Evolutionary conservation across 2,797 vertebrate species (phyloP), one percentile per base, ranked within the genome.

Genomic region (Prunella strophiata): DNA sequence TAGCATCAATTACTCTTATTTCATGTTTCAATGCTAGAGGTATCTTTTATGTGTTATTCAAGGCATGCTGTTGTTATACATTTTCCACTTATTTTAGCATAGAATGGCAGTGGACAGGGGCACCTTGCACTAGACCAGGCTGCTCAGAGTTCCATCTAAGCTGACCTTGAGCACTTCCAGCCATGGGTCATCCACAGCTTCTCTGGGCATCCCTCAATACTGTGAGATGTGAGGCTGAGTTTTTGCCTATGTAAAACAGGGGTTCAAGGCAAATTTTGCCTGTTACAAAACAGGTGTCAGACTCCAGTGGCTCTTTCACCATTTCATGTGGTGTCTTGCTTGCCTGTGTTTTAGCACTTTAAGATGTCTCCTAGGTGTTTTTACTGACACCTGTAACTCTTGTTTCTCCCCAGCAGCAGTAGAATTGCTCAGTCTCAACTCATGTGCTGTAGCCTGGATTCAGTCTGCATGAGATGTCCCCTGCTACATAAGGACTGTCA

Each of bases 1-100:
- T 86, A 95, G 45, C 67, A 89, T 75, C 73, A 81, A 67, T 93
- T 88, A 73, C 76, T 85, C 70, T 80, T 81, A 75, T 81, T 91
- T 85, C 40, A 22, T 47, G 26, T 91, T 94, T 81, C 78, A 73
- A 8, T 71, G 36, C 55, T 89, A 58, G 68, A 77, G 29, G 12
- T 73, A 59, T 66, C 19, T 76, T 63, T 67, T 22, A 12, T 73
- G 22, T 57, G 42, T 62, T 85, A 61, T 61, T 29, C 19, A 62
- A 87, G 47, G 45, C 70, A 51, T 48, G 57, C 48, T 2, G 1
- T 10, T 86, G 25, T 80, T 19, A 67, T 42, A 51, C 6, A 32
- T 85, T 91, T 90, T 57, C 90, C 50, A 36, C 20, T 74, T 65
- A 50, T 43, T 84, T 7, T 34, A 87, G 63, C 8, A 36, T 7